Percentiles rank a stretch among this genome's conserved stretches.
phyloP scores from a whole-genome alignment of 2,888 invertebrate genomes.

The Drosophila kambysellisi region DNA sequence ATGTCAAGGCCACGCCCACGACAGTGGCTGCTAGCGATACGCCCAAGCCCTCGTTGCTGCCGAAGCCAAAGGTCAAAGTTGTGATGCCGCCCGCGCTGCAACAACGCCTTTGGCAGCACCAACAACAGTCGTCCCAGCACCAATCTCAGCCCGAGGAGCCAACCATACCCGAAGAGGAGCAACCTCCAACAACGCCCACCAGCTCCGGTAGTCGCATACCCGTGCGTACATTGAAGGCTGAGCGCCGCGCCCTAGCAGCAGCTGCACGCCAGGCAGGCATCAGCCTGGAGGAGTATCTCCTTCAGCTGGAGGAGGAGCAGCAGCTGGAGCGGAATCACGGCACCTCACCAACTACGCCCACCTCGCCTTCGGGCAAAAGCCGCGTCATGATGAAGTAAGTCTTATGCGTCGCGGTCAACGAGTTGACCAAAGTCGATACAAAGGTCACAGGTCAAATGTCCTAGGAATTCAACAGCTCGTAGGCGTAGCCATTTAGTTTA shows the following conservation, averaged over 20 bases:
- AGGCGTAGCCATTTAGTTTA: conserved; percentile 38
- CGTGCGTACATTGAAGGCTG: conserved; percentile 84
- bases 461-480: conserved; percentile 35
- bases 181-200: conserved; percentile 45
- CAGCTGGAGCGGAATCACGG: conserved; percentile 24
- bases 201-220: conserved; percentile 83
- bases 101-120: conserved; percentile 71
- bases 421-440: conserved; percentile 56
- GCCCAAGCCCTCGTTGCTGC: conserved; percentile 83
- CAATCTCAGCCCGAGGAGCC: conserved; percentile 53
- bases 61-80: conserved; percentile 84
- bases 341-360: conserved; percentile 27
- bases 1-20: conserved; percentile 48
- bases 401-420: conserved; percentile 53
- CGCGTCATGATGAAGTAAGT: conserved; percentile 82
- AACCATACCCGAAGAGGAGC: conserved; percentile 62
- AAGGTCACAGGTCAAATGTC: conserved; percentile 46
- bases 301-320: conserved; percentile 46
- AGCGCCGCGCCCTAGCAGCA: conserved; percentile 80
- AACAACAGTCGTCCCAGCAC: conserved; percentile 51
- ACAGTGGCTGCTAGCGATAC: conserved; percentile 48
- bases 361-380: conserved; percentile 64
- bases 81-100: conserved; percentile 80
- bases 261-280: conserved; percentile 71
- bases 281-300: conserved; percentile 61